These are phyloP conservation scores for Venturia canescens DNA, from an alignment of 1,140 invertebrate genomes.

Conservation along the genomic window DNA sequence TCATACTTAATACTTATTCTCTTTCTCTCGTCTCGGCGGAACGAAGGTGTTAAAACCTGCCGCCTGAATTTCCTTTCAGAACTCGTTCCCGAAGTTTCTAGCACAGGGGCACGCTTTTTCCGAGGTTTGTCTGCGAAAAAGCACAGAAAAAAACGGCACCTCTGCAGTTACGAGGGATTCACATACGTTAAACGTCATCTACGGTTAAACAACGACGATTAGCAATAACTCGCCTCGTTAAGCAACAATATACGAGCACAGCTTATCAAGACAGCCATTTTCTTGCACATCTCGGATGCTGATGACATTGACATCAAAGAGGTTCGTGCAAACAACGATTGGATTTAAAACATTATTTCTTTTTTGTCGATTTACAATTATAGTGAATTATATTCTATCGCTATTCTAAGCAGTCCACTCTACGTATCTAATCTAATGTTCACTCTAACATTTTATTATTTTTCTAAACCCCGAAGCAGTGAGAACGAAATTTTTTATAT, in stretches of 20 bases:
- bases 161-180: background rate
- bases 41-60: background rate
- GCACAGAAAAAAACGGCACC: slow-evolving; percentile 19
- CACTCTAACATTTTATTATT: background rate
- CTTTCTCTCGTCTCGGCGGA: slow-evolving; percentile 15
- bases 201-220: slow-evolving; percentile 12
- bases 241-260: background rate
- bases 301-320: background rate
- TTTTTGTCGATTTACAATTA: background rate
- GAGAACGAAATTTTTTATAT: background rate
- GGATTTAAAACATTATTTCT: background rate
- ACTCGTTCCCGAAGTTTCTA: slow-evolving; percentile 31
- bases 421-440: background rate
- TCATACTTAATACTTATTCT: slow-evolving; percentile 66
- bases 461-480: background rate
- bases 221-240: background rate
- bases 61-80: slow-evolving; percentile 24
- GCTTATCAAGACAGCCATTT: background rate
- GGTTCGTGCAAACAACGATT: background rate
- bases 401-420: slow-evolving; percentile 8
- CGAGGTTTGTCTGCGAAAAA: slow-evolving; percentile 36
- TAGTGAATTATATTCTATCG: background rate
- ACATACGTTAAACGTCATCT: background rate
- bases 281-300: background rate
- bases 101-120: slow-evolving; percentile 25